Conservation (phyloP, 2,113 vertebrate genomes). For the Sialia sialis region DNA sequence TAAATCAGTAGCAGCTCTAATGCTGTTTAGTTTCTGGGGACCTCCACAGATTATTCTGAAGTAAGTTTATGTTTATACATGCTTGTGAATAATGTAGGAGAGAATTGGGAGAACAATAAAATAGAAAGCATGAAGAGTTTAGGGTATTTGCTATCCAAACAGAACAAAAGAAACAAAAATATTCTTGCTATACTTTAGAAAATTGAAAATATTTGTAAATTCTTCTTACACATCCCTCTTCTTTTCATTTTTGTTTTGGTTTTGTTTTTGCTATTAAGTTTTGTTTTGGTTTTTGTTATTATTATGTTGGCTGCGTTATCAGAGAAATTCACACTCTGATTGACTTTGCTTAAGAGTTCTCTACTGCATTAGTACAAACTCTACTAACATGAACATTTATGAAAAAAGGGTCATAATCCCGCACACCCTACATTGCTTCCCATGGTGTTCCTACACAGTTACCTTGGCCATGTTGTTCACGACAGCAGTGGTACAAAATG, state of each 20-base stretch:
- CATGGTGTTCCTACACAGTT: too few species aligned
- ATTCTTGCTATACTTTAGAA: not conserved
- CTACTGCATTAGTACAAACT: not conserved
- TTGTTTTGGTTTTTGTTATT: not conserved
- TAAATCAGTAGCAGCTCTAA: not conserved
- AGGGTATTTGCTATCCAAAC: not conserved
- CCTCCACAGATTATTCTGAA: not conserved
- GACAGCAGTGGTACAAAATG: not conserved
- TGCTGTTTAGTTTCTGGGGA: not conserved
- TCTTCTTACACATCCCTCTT: not conserved
- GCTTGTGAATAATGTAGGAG: rapidly evolving
- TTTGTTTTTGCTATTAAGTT: not conserved
- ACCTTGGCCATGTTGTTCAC: not conserved
- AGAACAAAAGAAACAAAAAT: not conserved
- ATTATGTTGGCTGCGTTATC: not conserved
- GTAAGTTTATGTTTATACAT: not conserved
- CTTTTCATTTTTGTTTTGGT: not conserved
- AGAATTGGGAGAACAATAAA: not conserved
- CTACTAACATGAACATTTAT: not conserved
- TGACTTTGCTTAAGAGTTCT: not conserved
- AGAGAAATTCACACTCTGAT: not conserved
- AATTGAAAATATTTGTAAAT: not conserved
- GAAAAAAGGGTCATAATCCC: not conserved
- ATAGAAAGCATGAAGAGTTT: not conserved
- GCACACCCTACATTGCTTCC: not conserved